phyloP scores from a whole-genome alignment of 2,888 invertebrate genomes.

The Muschampia plurimacula region DNA sequence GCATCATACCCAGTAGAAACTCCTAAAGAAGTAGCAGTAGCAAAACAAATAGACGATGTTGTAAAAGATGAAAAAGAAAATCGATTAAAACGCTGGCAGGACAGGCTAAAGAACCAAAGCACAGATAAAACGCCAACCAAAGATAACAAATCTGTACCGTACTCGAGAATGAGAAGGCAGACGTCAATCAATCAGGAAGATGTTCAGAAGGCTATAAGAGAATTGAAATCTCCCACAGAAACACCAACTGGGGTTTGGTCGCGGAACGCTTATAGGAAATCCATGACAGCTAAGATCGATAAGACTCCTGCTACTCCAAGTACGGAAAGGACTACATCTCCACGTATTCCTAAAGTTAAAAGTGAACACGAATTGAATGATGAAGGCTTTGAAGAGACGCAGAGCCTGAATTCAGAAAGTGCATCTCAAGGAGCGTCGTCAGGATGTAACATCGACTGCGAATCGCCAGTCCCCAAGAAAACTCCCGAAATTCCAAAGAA shows the following conservation, averaged over 20 bases:
- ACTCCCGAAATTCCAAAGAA: conserved; percentile 76
- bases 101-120: conserved; percentile 87
- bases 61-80: conserved; percentile 85
- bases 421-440: conserved; percentile 94
- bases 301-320: conserved; percentile 52
- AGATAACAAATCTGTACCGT: conserved; percentile 69
- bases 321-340: conserved; percentile 70
- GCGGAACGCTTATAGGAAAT: conserved; percentile 75
- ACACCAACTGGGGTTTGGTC: conserved; percentile 87
- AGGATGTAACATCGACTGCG: conserved; percentile 88
- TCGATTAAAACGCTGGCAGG: conserved; percentile 89
- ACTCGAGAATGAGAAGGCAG: conserved; percentile 86
- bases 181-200: conserved; percentile 90
- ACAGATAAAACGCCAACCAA: conserved; percentile 77
- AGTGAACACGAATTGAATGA: conserved; percentile 92
- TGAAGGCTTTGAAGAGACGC: conserved; percentile 96
- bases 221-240: conserved; percentile 87
- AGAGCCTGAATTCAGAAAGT: conserved; percentile 94
- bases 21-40: conserved; percentile 59
- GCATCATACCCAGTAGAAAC: conserved; percentile 79
- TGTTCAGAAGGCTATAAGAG: conserved; percentile 88
- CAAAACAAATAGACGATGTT: conserved; percentile 66
- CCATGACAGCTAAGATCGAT: conserved; percentile 63
- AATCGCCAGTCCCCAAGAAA: conserved; percentile 82
- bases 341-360: conserved; percentile 82